Evolutionary conservation across 1,140 invertebrate genomes (phyloP), one percentile per base, ranked within the genome.

Genomic region (Mylabris phalerata): DNA sequence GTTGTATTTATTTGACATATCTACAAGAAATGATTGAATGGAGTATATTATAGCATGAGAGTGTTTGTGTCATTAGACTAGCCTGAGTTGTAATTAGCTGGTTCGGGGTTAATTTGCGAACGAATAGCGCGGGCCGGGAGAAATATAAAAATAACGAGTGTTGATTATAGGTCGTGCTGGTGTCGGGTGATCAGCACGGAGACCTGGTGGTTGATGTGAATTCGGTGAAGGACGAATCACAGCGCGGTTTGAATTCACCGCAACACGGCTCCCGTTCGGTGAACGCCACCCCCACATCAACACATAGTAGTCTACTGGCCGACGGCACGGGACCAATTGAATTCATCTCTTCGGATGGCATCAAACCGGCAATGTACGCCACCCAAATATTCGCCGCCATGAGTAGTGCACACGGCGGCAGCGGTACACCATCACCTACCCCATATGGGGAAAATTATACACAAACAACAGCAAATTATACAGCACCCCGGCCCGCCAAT

Each of bases 381-480:
- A 73, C 74, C 19, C 77, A 79, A 63, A 78, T 79, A 65, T 78
- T 77, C 70, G 69, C 73, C 50, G 60, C 74, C 50, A 55, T 46
- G 66, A 67, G 63, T 57, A 67, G 65, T 56, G 59, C 70, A 11
- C 63, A 72, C 46, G 69, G 71, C 45, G 74, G 70, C 38, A 76
- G 75, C 65, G 75, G 75, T 11, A 74, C 75, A 9, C 77, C 77
- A 11, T 78, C 77, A 38, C 80, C 83, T 10, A 82, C 79, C 52
- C 80, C 82, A n/a, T 82, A 82, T 60, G 75, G 64, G 26, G 74
- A 74, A 50, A 79, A 82, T 69, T 82, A 82, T 67, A 77, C 75
- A 61, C 79, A 75, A 72, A 80, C 74, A 71, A 78, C 75, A 61
- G 76, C 70, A 70, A 75, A 75, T 62, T 70, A 72, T 58, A 77